These are phyloP conservation scores for Hydrochoerus hydrochaeris DNA, from an alignment of 2,113 vertebrate species.

Conservation along the genomic window DNA sequence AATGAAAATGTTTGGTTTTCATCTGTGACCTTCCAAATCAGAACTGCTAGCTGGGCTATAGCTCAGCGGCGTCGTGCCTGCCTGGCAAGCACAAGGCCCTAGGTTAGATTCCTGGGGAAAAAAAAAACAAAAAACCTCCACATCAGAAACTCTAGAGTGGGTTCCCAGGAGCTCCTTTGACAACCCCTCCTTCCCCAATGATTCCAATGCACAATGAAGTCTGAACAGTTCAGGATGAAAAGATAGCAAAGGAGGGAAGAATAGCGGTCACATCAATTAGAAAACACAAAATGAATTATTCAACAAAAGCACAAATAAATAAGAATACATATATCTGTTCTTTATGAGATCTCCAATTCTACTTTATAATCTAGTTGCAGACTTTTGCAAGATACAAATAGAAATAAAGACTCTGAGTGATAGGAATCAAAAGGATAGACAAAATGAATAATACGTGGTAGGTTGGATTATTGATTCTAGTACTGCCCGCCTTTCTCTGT, in stretches of 20 bases:
- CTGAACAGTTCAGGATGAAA: neutral
- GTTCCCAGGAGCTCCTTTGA: neutral
- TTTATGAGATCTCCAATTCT: neutral
- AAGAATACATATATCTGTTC: neutral
- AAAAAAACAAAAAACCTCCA: neutral
- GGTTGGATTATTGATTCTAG: neutral
- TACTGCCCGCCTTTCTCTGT: neutral
- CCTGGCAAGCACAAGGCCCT: neutral
- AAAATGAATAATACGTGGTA: fast-evolving
- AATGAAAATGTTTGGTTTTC: neutral
- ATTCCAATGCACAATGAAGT: neutral
- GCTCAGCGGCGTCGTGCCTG: neutral
- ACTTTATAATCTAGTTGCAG: neutral
- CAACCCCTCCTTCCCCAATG: fast-evolving
- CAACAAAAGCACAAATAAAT: neutral
- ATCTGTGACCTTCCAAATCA: neutral
- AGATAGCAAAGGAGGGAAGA: neutral
- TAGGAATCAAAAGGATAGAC: neutral
- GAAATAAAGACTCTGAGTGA: neutral
- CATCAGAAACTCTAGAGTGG: neutral
- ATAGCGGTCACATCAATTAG: neutral
- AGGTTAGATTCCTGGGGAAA: neutral
- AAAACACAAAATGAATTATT: neutral
- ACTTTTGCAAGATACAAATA: neutral
- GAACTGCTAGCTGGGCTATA: neutral